Evolutionary conservation across 92 coral and sea anemone genomes (phyloP), one percentile per base, ranked within the genome.

Genomic region (Palythoa grandiflora): DNA sequence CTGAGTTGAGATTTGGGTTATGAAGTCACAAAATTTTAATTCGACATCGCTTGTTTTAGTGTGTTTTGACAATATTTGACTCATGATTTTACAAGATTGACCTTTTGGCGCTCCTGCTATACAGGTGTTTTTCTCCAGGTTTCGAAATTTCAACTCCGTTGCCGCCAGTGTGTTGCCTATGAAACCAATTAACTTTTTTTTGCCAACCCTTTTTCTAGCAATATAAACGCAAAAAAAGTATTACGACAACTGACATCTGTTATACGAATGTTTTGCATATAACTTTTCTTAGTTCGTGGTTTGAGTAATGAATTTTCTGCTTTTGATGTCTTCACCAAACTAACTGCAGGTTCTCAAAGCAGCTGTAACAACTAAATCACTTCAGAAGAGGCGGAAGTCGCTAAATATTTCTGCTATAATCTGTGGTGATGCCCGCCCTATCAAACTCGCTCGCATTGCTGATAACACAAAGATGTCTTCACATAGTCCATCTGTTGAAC

Each of bases 371-470:
- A 97, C 92, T 79, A 92, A 84, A 73, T 83, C 73, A 50, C 88
- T 89, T 19, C 84, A 75, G 65, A 94, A 85, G 91, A 90, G 95
- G 37, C 87, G 93, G 84, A 97, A 92, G 75, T 94, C 95, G 9
- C 91, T 97, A 38, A 97, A 96, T 83, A 95, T 97, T 65, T 93
- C 97, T 1, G 89, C 97, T 2, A 92, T 97, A 55, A 97, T 97
- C 77, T 93, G 94, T 52, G 98, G 99, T 3, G 99, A 97, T 73
- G 96, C 95, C 44, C 93, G 95, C 19, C 98, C 96, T 13, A 88
- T 97, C 88, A 92, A 96, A 78, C 88, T 97, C 39, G 99, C 94
- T n/a, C 95, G 96, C 39, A 91, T 96, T 17, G 94, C 90, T 81
- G 98, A 95, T 66, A 91, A 36, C 28, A 79, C 74, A 66, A 91